Conservation (phyloP, 2,888 invertebrate species). For the Esperia sulphurella region DNA sequence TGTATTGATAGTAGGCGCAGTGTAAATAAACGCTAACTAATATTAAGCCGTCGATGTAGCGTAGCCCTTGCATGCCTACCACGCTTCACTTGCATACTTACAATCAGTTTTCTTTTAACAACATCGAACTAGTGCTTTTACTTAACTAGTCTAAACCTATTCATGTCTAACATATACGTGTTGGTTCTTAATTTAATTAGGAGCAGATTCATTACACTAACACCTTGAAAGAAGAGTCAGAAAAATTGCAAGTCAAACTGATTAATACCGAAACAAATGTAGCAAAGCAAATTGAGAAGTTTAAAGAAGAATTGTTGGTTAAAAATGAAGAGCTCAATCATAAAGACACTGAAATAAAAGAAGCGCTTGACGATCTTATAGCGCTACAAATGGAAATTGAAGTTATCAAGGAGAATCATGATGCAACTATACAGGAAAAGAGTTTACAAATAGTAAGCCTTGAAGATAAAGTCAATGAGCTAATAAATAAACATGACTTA, state of each 20-base stretch:
- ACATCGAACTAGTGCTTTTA: neutral
- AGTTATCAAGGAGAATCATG: conserved; percentile 26
- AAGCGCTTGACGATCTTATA: conserved; percentile 34
- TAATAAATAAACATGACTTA: conserved; percentile 24
- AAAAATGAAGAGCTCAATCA: conserved; percentile 37
- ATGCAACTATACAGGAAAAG: conserved; percentile 28
- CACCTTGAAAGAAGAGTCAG: conserved; percentile 45
- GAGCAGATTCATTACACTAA: conserved; percentile 39
- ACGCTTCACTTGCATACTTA: neutral
- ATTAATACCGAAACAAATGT: conserved; percentile 36
- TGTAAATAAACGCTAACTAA: neutral
- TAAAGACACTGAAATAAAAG: conserved; percentile 47
- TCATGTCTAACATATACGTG: conserved; percentile 7
- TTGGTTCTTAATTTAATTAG: conserved; percentile 41
- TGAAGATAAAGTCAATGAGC: conserved; percentile 30
- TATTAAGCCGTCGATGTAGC: neutral
- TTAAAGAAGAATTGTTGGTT: conserved; percentile 33
- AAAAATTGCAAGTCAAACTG: conserved; percentile 41
- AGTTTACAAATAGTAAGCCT: conserved; percentile 27
- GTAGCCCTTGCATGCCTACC: neutral
- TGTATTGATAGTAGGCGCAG: neutral
- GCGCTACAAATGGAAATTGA: conserved; percentile 34
- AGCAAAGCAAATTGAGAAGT: conserved; percentile 29
- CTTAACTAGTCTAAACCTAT: neutral
- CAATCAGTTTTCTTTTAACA: neutral